These are phyloP conservation scores for Melanerpes aurifrons DNA, from an alignment of 2,113 vertebrate genomes.

Conservation along the genomic window DNA sequence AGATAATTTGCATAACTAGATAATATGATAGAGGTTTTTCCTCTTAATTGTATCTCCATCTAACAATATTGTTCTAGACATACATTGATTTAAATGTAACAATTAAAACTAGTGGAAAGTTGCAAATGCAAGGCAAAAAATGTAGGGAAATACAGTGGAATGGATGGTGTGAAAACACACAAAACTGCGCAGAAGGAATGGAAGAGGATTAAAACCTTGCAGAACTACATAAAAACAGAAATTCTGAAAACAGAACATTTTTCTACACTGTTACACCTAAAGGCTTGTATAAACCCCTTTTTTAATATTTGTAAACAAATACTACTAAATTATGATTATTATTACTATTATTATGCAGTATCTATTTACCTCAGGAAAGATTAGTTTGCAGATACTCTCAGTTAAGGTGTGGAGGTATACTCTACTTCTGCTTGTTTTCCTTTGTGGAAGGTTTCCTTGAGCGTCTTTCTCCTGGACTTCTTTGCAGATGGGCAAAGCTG, in stretches of 20 bases:
- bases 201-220: neutral
- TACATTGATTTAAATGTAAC: neutral
- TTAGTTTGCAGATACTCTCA: conserved; percentile 93
- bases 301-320: neutral
- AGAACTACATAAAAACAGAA: neutral
- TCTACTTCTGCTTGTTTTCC: conserved; percentile 86
- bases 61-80: neutral
- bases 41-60: neutral
- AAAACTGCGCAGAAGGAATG: neutral
- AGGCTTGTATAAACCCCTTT: neutral
- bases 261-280: neutral
- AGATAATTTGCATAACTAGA: neutral
- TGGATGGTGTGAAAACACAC: neutral
- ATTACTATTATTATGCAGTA: neutral
- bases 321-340: neutral
- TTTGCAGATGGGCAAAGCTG: conserved; percentile 79
- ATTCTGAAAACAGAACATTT: neutral
- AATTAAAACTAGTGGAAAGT: neutral
- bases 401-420: conserved; percentile 95
- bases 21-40: neutral
- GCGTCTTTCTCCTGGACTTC: conserved; percentile 78
- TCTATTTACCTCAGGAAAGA: conserved; percentile 92
- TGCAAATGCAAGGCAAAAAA: neutral
- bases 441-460: conserved; percentile 77
- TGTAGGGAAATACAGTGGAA: neutral